A percentile compares a stretch with the other conserved stretches of the same genome.
phyloP scores from a whole-genome alignment of 1,140 invertebrate species.

The Asbolus verrucosus region DNA sequence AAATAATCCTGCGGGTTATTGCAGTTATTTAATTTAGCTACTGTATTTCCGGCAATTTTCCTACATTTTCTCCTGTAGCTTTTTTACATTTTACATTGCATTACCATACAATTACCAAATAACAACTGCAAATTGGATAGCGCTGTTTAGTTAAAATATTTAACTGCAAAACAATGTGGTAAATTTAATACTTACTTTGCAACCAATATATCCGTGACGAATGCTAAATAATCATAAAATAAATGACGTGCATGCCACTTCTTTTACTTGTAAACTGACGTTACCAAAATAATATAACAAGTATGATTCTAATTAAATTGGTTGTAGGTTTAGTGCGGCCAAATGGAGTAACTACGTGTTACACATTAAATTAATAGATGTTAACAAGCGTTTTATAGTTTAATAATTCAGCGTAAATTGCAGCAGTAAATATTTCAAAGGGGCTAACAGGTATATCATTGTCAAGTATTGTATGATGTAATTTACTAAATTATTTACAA shows the following conservation, averaged over 20 bases:
- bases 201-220: neutral
- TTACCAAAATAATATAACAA: conserved; percentile 23
- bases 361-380: conserved; percentile 43
- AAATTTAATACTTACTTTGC: neutral
- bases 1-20: conserved; percentile 24
- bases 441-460: conserved; percentile 41
- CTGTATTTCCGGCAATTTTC: conserved; percentile 26
- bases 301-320: conserved; percentile 18
- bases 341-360: conserved; percentile 40
- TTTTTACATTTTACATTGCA: neutral
- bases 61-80: neutral
- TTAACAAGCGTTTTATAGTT: conserved; percentile 46
- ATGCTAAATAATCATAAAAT: neutral
- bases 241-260: neutral
- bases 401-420: conserved; percentile 44
- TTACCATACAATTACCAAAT: neutral
- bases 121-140: neutral
- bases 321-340: conserved; percentile 20
- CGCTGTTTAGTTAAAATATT: neutral
- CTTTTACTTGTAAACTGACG: neutral
- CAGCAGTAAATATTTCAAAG: conserved; percentile 43
- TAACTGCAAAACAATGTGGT: neutral
- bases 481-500: conserved; percentile 44
- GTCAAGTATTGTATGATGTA: conserved; percentile 23
- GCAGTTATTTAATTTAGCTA: neutral